Conservation (phyloP, 2,797 vertebrate genomes). For the Sebastes variabilis region DNA sequence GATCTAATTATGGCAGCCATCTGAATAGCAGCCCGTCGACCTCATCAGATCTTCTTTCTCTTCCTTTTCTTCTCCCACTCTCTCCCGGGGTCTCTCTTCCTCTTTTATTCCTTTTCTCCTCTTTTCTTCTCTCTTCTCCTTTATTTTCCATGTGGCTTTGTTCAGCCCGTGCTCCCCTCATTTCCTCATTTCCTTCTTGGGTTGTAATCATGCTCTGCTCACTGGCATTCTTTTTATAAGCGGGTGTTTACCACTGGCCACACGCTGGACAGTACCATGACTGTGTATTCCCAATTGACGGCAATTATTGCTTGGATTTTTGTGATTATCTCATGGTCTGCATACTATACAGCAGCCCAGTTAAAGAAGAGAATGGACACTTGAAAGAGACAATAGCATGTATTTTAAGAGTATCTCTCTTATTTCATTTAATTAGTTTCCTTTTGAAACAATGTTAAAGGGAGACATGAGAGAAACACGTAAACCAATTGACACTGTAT, state of each 20-base stretch:
- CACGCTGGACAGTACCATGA: neutral
- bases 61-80: constrained; percentile 40
- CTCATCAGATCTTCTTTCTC: constrained; percentile 65
- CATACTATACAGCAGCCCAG: neutral
- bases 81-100: constrained; percentile 41
- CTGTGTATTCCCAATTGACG: constrained; percentile 16
- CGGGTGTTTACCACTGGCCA: constrained; percentile 34
- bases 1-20: constrained; percentile 59
- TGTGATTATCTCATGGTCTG: constrained; percentile 27
- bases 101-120: constrained; percentile 42
- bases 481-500: neutral
- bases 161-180: constrained; percentile 54
- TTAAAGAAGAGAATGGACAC: neutral
- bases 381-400: constrained; percentile 15
- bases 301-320: constrained; percentile 27
- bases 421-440: neutral
- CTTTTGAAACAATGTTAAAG: neutral
- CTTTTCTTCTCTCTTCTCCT: constrained; percentile 38
- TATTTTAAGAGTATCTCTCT: neutral
- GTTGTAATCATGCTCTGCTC: constrained; percentile 53
- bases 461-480: neutral
- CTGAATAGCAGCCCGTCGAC: constrained; percentile 61
- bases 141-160: constrained; percentile 59
- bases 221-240: constrained; percentile 29
- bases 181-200: constrained; percentile 55